A percentile compares a stretch with the other conserved stretches of the same genome.
These are phyloP conservation scores for Salticus scenicus DNA, from an alignment of 2,888 invertebrate species.

Conservation along the genomic window DNA sequence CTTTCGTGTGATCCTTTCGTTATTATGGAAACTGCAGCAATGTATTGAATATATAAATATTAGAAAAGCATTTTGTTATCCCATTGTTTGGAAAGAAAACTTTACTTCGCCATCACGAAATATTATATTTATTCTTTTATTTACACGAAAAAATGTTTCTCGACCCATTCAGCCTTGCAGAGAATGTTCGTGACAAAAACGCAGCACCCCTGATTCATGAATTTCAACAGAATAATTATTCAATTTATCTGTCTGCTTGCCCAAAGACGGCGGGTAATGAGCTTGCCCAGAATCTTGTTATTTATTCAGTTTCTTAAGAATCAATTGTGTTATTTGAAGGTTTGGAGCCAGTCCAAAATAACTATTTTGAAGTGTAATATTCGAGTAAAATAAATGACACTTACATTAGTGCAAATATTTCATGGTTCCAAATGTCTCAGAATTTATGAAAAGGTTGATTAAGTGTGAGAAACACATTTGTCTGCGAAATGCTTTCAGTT, in stretches of 20 bases:
- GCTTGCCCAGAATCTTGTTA: neutral
- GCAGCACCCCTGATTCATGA: constrained; percentile 1
- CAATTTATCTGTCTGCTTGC: constrained; percentile 10
- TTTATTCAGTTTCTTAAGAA: neutral
- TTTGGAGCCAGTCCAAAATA: constrained; percentile 10
- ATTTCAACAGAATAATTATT: constrained; percentile 10
- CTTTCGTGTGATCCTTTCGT: neutral
- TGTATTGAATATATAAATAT: constrained; percentile 11
- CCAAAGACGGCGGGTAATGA: neutral
- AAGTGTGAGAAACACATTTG: too few species aligned
- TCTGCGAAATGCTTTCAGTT: too few species aligned
- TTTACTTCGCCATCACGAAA: neutral
- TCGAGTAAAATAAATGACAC: neutral
- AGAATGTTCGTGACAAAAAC: constrained; percentile 3
- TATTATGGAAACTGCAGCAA: constrained; percentile 15
- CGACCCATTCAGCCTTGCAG: neutral
- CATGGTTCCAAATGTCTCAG: too few species aligned
- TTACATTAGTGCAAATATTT: too few species aligned
- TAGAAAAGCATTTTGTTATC: constrained; percentile 3
- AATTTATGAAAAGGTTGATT: too few species aligned
- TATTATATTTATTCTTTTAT: neutral
- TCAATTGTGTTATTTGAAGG: neutral
- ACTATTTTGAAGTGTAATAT: neutral
- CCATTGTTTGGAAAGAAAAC: neutral
- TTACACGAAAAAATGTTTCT: neutral